These are phyloP conservation scores for Saxidomus purpurata DNA, from an alignment of 1,140 invertebrate species.

Conservation along the genomic window DNA sequence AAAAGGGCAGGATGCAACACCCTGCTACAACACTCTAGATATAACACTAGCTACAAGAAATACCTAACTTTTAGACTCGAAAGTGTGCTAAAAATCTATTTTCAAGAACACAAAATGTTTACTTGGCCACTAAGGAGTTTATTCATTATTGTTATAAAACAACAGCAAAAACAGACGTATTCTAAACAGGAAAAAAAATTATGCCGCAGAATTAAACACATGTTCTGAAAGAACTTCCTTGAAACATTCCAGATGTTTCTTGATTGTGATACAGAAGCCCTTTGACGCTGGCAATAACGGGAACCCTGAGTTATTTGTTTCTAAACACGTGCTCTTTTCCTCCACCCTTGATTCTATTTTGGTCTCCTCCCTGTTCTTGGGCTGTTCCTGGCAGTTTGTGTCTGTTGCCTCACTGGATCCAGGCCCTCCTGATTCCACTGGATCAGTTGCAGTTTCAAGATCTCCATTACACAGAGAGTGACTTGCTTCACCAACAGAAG, in stretches of 20 bases:
- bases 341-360: neutral
- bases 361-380: neutral
- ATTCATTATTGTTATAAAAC: too few relatives aligned
- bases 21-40: too few relatives aligned
- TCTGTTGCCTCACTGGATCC: neutral
- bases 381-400: neutral
- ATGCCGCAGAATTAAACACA: conserved; percentile 20
- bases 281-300: conserved; percentile 57
- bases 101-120: too few relatives aligned
- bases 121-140: too few relatives aligned
- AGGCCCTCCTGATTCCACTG: neutral
- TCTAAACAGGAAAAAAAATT: too few relatives aligned
- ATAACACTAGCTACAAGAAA: too few relatives aligned
- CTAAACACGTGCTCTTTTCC: neutral
- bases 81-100: too few relatives aligned
- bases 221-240: conserved; percentile 36
- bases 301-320: neutral
- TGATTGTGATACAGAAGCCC: conserved; percentile 58
- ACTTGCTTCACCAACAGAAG: neutral
- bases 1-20: too few relatives aligned
- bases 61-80: too few relatives aligned
- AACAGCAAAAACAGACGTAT: too few relatives aligned
- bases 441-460: neutral
- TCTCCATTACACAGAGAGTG: neutral
- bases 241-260: conserved; percentile 53